Conservation (phyloP, 2,113 vertebrate genomes). For the Physeter macrocephalus region DNA sequence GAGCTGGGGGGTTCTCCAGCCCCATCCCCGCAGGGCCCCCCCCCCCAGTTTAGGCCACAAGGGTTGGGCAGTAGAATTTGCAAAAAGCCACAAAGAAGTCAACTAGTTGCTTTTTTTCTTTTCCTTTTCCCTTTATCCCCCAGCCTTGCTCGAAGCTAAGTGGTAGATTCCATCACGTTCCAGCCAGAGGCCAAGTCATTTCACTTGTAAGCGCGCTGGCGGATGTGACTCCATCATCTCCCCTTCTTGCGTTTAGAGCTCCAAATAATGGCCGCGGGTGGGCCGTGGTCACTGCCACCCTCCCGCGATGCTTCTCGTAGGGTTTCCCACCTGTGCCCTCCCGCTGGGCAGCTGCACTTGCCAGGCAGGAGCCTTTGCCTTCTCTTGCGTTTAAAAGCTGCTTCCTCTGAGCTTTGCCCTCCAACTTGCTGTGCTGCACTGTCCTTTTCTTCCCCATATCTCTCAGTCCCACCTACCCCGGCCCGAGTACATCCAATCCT, state of each 20-base stretch:
- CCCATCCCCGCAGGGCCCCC: neutral
- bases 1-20: neutral
- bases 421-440: neutral
- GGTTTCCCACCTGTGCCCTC: neutral
- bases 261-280: accelerated
- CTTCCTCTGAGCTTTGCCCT: neutral
- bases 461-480: neutral
- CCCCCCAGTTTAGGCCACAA: neutral
- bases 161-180: neutral
- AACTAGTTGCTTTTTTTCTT: neutral
- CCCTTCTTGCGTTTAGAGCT: accelerated
- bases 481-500: neutral
- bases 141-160: neutral
- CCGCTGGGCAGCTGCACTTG: neutral
- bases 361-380: neutral
- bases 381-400: neutral
- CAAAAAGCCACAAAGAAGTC: neutral
- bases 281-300: neutral
- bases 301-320: neutral
- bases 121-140: neutral
- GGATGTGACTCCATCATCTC: accelerated
- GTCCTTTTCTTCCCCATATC: neutral
- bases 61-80: neutral
- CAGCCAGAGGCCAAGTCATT: neutral
- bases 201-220: accelerated